Evolutionary conservation across 2,797 vertebrate species (phyloP), one percentile per base, ranked within the genome.

Genomic region (Erpetoichthys calabaricus): DNA sequence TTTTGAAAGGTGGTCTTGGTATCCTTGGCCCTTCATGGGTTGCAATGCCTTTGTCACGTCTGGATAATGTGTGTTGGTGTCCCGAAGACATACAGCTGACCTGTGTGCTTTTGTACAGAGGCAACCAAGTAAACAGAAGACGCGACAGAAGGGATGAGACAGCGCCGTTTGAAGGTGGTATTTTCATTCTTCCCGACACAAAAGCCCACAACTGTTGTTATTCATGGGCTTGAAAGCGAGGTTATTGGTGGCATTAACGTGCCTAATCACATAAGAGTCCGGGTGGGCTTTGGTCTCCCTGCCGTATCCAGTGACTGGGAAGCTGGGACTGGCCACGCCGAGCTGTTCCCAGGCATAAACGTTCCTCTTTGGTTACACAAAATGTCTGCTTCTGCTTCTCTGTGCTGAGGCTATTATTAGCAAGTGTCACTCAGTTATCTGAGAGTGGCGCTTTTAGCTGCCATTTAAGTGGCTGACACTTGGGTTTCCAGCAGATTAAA

Each of bases 401-500:
- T 74, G 72, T 62, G 73, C 45, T 2, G 60, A 62, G 74, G 76
- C 86, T 91, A 85, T 92, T 91, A 89, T 91, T 91, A 91, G 86
- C 72, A 10, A 64, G 83, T 89, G 89, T 83, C 81, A 80, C 75
- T 81, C 71, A 74, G 85, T 84, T 86, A 89, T 89, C 80, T 63
- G 84, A 89, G 87, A 89, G 84, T 67, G 72, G 78, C 25, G 71
- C 84, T 91, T 89, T 89, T 86, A 89, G 86, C 78, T 80, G 79
- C 86, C 83, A 80, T 82, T 84, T 79, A 78, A 89, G 83, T 82
- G 85, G 75, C 81, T 84, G 84, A 81, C 83, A 86, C 86, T 89
- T 84, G 83, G 86, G 82, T 81, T 90, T 86, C 74, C 74, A 69
- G 77, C 79, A 89, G 86, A 87, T 90, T 89, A 87, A 89, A 89